Conservation (phyloP, 2,113 vertebrate genomes). For the Scolopax mira region DNA sequence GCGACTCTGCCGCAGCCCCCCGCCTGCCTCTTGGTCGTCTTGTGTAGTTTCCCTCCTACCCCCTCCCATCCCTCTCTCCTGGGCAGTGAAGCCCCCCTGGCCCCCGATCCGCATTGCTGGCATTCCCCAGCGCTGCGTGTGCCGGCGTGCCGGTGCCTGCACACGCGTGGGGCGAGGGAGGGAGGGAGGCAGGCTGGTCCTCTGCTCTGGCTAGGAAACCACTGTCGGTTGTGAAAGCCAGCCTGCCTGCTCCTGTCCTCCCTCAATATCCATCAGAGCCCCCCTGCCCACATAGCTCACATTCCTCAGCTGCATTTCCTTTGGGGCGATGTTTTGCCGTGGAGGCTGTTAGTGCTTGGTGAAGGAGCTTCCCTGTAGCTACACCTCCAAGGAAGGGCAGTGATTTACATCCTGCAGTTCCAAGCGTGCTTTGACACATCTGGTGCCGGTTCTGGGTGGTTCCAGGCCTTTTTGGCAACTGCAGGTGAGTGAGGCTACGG, state of each 20-base stretch:
- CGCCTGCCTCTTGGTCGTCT: neutral
- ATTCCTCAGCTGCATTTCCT: neutral
- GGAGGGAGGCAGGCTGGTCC: neutral
- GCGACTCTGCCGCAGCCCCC: neutral
- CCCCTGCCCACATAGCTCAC: constrained; percentile 4
- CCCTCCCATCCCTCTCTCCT: neutral
- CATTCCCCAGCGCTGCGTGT: neutral
- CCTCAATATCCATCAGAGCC: neutral
- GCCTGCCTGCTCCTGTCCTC: neutral
- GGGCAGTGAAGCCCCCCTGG: neutral
- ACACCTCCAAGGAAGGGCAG: neutral
- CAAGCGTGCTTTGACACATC: neutral
- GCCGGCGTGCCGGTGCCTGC: neutral
- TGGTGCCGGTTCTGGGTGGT: neutral
- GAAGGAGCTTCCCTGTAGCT: neutral
- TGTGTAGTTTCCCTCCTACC: neutral
- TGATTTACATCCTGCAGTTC: accelerated
- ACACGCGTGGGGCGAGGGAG: neutral
- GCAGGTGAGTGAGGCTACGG: neutral
- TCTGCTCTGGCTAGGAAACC: neutral
- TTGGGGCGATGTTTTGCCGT: neutral
- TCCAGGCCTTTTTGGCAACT: neutral
- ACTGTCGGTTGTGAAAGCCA: neutral
- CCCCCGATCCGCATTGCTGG: accelerated
- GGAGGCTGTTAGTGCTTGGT: neutral